These are phyloP conservation scores for Picus viridis DNA, from an alignment of 2,797 vertebrate species.

Conservation along the genomic window DNA sequence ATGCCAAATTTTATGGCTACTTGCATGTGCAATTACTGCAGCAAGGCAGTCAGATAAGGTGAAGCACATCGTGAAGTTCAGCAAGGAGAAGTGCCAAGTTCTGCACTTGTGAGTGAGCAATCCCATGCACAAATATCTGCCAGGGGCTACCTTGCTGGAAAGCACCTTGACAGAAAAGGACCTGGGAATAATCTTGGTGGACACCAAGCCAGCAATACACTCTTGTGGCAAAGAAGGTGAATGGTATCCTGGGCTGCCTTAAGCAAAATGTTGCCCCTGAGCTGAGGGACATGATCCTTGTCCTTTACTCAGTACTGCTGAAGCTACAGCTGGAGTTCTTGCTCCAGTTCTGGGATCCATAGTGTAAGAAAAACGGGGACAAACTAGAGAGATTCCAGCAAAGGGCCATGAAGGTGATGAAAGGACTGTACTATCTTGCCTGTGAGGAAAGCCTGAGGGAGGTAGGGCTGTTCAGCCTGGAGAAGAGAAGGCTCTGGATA, in stretches of 20 bases:
- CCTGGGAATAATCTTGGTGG: background rate
- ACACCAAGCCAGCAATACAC: background rate
- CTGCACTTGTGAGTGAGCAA: background rate
- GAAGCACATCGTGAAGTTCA: background rate
- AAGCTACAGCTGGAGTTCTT: background rate
- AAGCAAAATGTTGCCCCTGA: background rate
- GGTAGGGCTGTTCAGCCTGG: background rate
- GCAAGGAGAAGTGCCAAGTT: background rate
- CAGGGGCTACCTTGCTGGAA: background rate
- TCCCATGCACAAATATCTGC: background rate
- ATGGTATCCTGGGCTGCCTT: background rate
- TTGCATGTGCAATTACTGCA: background rate
- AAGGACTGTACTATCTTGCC: background rate
- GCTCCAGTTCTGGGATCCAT: background rate
- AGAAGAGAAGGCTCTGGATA: background rate
- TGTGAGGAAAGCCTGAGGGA: background rate
- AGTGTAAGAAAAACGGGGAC: background rate
- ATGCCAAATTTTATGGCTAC: background rate
- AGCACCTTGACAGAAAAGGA: background rate
- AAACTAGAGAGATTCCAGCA: background rate
- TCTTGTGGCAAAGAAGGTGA: background rate
- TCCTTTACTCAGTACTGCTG: background rate
- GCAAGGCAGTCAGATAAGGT: background rate
- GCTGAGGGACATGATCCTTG: background rate
- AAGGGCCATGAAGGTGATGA: background rate